Conservation (phyloP, 2,888 invertebrate genomes). For the Yponomeuta malinellus region DNA sequence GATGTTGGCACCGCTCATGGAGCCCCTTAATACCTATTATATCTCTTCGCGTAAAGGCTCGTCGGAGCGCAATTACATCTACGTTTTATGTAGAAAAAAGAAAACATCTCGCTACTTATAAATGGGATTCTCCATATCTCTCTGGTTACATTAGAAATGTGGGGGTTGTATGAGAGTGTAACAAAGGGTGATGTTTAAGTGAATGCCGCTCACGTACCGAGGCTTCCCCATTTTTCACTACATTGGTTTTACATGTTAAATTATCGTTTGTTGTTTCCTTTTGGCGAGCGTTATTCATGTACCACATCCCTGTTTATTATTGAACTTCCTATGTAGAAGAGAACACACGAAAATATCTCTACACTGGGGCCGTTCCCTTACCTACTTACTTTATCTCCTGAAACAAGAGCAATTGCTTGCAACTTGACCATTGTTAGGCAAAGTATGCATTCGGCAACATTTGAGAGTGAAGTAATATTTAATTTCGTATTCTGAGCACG, state of each 20-base stretch:
- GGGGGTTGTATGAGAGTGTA: conserved; percentile 52
- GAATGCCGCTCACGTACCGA: conserved; percentile 62
- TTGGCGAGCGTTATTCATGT: background rate
- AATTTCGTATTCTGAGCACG: conserved; percentile 27
- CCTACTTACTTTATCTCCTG: background rate
- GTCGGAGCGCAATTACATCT: conserved; percentile 12
- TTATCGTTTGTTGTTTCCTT: conserved; percentile 52
- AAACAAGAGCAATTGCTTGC: background rate
- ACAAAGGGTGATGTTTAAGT: conserved; percentile 35
- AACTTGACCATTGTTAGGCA: background rate
- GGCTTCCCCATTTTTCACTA: conserved; percentile 73
- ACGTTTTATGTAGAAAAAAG: conserved; percentile 5
- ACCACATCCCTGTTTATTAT: background rate
- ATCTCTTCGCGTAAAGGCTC: conserved; percentile 27
- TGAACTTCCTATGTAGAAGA: background rate
- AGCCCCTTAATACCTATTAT: conserved; percentile 45
- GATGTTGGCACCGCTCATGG: too few relatives aligned
- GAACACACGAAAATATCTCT: background rate
- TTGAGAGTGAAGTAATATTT: conserved; percentile 16
- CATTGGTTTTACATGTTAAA: conserved; percentile 74
- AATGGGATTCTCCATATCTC: conserved; percentile 14
- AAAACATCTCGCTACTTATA: background rate
- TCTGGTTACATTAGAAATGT: conserved; percentile 18
- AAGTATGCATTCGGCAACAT: conserved; percentile 12
- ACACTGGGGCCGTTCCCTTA: background rate